A percentile compares a stretch with the other conserved stretches of the same genome.
phyloP scores from a whole-genome alignment of 1,140 invertebrate genomes.

The Drosophila kikkawai region DNA sequence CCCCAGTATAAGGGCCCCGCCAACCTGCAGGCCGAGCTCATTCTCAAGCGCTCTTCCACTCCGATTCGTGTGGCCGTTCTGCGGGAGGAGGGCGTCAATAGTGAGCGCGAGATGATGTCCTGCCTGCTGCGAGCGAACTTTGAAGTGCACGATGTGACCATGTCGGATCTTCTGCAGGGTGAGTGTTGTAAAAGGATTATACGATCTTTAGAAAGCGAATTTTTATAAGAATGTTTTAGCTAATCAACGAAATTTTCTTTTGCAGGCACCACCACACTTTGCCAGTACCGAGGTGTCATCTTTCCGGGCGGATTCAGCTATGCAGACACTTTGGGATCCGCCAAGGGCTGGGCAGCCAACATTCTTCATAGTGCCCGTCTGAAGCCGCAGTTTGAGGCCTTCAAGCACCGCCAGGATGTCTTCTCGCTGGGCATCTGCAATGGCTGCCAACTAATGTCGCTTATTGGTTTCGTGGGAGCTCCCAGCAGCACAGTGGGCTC shows the following conservation, averaged over 20 bases:
- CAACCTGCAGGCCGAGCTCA: slow-evolving; percentile 87
- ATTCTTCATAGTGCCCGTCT: slow-evolving; percentile 91
- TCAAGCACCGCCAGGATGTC: slow-evolving; percentile 91
- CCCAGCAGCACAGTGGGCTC: slow-evolving; percentile 9
- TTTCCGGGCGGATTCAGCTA: slow-evolving; percentile 99
- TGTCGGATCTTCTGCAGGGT: slow-evolving; percentile 93
- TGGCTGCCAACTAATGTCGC: slow-evolving; percentile 97
- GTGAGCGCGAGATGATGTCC: slow-evolving; percentile 99
- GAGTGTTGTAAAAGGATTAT: slow-evolving; percentile 54
- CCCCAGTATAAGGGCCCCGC: slow-evolving; percentile 90
- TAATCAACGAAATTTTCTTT: neutral
- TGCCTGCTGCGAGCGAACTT: slow-evolving; percentile 96
- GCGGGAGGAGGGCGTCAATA: slow-evolving; percentile 98
- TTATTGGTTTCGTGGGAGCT: slow-evolving; percentile 92
- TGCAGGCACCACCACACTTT: slow-evolving; percentile 87
- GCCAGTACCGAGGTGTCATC: slow-evolving; percentile 94
- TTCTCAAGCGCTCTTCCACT: slow-evolving; percentile 70
- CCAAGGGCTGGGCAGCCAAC: slow-evolving; percentile 98
- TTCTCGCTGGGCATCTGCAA: slow-evolving; percentile 99
- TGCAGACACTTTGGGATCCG: slow-evolving; percentile 98
- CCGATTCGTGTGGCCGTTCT: slow-evolving; percentile 94
- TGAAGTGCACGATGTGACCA: slow-evolving; percentile 95
- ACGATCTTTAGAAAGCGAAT: neutral
- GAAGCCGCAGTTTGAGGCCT: slow-evolving; percentile 90
- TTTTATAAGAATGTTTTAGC: too few species aligned